These are phyloP conservation scores for Australoheros scitulus DNA, from an alignment of 2,113 vertebrate species.

Conservation along the genomic window DNA sequence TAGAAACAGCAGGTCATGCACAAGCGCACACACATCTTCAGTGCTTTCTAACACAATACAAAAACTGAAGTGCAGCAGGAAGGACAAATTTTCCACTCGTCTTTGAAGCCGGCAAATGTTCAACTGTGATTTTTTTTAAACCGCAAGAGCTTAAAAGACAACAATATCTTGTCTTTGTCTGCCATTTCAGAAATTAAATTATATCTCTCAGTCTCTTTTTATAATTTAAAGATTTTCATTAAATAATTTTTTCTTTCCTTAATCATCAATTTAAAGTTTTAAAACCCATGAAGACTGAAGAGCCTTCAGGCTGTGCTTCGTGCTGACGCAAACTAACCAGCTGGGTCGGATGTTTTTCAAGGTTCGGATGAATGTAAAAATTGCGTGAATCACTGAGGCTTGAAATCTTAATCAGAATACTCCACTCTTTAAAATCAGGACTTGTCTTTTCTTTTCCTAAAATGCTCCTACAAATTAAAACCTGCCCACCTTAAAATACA, in stretches of 20 bases:
- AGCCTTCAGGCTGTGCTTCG: not conserved
- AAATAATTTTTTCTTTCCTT: not conserved
- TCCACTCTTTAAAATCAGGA: not conserved
- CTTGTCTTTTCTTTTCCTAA: not conserved
- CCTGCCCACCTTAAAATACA: not conserved
- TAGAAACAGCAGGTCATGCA: too few species aligned
- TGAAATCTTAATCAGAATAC: not conserved
- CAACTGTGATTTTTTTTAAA: not conserved
- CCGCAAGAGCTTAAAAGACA: not conserved
- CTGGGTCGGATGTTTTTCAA: not conserved
- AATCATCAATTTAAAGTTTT: not conserved
- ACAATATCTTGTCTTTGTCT: not conserved
- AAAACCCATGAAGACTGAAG: not conserved
- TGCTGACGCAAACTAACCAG: not conserved
- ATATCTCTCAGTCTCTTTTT: not conserved
- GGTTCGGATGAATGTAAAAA: not conserved
- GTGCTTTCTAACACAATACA: not conserved
- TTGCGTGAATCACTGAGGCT: not conserved
- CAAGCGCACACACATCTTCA: not conserved
- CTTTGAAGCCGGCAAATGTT: not conserved
- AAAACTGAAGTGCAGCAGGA: conserved; percentile 9
- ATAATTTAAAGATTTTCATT: not conserved
- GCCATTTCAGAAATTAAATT: not conserved
- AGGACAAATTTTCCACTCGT: not conserved
- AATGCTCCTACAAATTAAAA: not conserved